Conservation (phyloP, 2,797 vertebrate genomes). For the Phylloscopus collybita region DNA sequence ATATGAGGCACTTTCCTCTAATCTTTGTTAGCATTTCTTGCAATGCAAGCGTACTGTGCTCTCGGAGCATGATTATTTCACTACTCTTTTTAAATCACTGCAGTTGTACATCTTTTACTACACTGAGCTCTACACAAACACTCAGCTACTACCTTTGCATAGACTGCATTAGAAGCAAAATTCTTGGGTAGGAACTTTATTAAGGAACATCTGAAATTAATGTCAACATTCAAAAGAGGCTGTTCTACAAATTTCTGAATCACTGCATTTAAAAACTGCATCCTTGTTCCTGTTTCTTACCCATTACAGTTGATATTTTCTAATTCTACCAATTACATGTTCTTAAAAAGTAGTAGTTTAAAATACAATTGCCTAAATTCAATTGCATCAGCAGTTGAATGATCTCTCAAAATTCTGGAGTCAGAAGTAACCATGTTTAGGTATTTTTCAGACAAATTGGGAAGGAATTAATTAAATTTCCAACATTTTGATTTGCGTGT, state of each 20-base stretch:
- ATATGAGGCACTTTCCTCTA: not conserved
- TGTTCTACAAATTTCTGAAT: not conserved
- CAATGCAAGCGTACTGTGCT: not conserved
- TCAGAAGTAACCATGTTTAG: slow-evolving; percentile 21
- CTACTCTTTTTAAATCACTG: not conserved
- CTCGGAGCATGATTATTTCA: not conserved
- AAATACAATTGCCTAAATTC: slow-evolving; percentile 37
- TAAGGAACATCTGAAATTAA: not conserved
- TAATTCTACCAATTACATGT: not conserved
- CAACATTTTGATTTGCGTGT: slow-evolving; percentile 38
- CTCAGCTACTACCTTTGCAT: not conserved
- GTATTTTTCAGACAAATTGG: slow-evolving; percentile 14
- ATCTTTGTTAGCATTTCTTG: not conserved
- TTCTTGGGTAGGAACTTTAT: not conserved
- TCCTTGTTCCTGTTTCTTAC: not conserved
- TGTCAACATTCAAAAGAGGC: not conserved
- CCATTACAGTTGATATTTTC: not conserved
- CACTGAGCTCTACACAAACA: not conserved
- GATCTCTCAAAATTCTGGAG: slow-evolving; percentile 18
- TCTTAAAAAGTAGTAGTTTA: slow-evolving; percentile 26
- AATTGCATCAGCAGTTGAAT: slow-evolving; percentile 40
- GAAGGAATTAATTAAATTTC: slow-evolving; percentile 61
- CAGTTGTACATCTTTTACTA: not conserved
- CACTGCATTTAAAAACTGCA: not conserved
- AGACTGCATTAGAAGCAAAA: not conserved